Percentiles rank a stretch among this genome's conserved stretches.
These are phyloP conservation scores for Actias luna DNA, from an alignment of 2,888 invertebrate genomes.

Conservation along the genomic window DNA sequence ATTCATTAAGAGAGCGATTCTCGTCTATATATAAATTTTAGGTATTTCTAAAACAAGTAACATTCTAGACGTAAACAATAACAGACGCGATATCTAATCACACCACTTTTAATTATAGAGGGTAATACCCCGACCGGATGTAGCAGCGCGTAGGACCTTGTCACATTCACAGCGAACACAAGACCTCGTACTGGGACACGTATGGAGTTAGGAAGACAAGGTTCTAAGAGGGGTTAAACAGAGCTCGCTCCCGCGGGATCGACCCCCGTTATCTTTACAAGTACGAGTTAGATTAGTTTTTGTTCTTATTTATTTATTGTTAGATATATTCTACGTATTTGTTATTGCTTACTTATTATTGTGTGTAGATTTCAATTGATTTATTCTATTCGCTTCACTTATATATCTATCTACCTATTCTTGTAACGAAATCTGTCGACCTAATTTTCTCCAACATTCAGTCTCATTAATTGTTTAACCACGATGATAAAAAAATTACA, in stretches of 20 bases:
- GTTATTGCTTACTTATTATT: background rate
- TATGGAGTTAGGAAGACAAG: background rate
- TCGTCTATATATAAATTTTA: background rate
- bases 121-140: constrained; percentile 16
- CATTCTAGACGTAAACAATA: background rate
- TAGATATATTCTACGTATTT: constrained; percentile 34
- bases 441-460: too few species aligned
- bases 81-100: constrained; percentile 6
- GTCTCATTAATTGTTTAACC: too few species aligned
- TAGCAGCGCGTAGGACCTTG: background rate
- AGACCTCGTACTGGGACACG: background rate
- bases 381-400: too few species aligned
- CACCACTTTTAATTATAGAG: constrained; percentile 2
- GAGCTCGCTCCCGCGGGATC: constrained; percentile 51
- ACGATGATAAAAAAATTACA: too few species aligned
- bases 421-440: too few species aligned
- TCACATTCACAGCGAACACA: background rate
- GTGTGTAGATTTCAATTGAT: too few species aligned
- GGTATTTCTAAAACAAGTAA: too few species aligned
- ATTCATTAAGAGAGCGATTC: too few species aligned
- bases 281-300: constrained; percentile 74
- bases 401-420: too few species aligned
- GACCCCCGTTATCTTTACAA: constrained; percentile 68
- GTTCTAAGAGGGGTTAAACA: constrained; percentile 44
- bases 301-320: constrained; percentile 63